Evolutionary conservation across 1,140 invertebrate genomes (phyloP).

Genomic region (Atta texana): DNA sequence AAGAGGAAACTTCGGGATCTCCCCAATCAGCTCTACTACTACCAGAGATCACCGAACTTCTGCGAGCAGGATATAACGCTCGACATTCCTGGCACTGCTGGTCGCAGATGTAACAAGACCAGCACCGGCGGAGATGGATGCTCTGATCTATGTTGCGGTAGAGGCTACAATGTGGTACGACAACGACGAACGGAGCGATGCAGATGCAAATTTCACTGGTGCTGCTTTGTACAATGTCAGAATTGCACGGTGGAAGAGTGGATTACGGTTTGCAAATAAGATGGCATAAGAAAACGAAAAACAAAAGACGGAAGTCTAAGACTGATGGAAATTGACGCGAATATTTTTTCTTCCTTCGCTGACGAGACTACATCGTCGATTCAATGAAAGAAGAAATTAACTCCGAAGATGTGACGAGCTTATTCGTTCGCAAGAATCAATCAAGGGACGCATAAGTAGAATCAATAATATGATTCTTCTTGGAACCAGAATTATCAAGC

Average conservation of each 20-base stretch:
- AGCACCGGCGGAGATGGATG: constrained; percentile 92
- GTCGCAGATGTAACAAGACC: constrained; percentile 92
- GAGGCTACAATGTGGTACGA: constrained; percentile 94
- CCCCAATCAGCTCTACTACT: constrained; percentile 92
- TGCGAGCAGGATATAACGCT: constrained; percentile 92
- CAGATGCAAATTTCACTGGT: constrained; percentile 96
- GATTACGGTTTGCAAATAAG: constrained; percentile 93
- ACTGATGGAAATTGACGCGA: constrained; percentile 17
- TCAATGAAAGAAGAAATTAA: constrained; percentile 35
- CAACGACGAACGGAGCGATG: constrained; percentile 92
- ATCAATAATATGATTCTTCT: constrained; percentile 45
- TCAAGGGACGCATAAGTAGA: constrained; percentile 18
- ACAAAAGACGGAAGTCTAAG: constrained; percentile 4
- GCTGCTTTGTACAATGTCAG: constrained; percentile 95
- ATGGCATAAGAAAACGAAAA: neutral
- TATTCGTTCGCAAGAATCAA: constrained; percentile 22
- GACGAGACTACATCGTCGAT: neutral
- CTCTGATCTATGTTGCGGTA: constrained; percentile 95
- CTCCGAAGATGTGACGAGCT: neutral
- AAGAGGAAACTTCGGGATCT: constrained; percentile 86
- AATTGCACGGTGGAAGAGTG: constrained; percentile 93
- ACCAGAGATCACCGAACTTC: constrained; percentile 96
- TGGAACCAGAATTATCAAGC: constrained; percentile 26
- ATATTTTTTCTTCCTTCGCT: neutral
- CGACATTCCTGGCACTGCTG: constrained; percentile 92